Evolutionary conservation across 2,113 vertebrate species (phyloP), one percentile per base, ranked within the genome.

Genomic region (Syngnathoides biaculeatus): DNA sequence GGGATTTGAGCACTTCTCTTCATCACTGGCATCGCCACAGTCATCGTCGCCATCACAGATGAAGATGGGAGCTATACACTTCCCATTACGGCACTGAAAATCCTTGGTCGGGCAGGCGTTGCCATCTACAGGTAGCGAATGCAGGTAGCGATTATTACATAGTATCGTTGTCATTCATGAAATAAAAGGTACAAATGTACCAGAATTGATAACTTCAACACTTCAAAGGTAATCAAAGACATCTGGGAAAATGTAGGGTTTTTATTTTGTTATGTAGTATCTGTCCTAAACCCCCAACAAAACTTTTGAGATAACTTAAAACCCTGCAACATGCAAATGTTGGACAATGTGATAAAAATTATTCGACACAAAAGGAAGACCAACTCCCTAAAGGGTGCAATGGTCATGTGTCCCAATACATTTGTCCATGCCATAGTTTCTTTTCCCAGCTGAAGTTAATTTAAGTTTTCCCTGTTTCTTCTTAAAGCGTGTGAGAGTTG

Each of bases 11-110:
- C 97, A 99, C 64, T 94, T 94, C 26, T 90, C 90, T 76, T 99
- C 97, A 0, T 99, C 97, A 6, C 95, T 97, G 86, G 89, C 88
- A 0, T 98, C 97, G 0, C 94, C 95, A 0, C 97, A 98, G 91
- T 97, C 92, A 0, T 98, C 90, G 14, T 95, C 94, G 0, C 96
- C 95, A 0, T 98, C 96, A 0, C 97, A 99, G 79, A 96, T 92
- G 0, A 95, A 98, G 73, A 90, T 92, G 0, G 92, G 85, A 19
- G 94, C 93, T 77, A 99, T 88, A 48, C 97, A 99, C 0, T 94
- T 93, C 38, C 93, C 92, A 78, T 98, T 96, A 14, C 86, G 89
- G 89, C 97, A 98, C 87, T 94, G 94, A 86, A 97, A 98, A 79
- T 98, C 95, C 48, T 91, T 93, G 57, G 93, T 87, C 61, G 94